Evolutionary conservation across 2,888 invertebrate species (phyloP).

Genomic region (Diarsia brunnea): DNA sequence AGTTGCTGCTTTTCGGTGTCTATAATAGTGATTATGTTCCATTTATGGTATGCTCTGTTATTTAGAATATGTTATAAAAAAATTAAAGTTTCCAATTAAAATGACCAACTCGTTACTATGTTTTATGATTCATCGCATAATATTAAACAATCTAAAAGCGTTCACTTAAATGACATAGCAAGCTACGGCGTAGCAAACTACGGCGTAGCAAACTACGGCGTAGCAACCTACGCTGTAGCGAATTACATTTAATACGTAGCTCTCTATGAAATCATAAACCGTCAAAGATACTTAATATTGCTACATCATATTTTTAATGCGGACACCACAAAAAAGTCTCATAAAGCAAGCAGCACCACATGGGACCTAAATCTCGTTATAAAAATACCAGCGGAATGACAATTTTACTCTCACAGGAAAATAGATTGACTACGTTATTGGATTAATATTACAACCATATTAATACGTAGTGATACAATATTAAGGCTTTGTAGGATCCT

Average conservation of each 20-base stretch:
- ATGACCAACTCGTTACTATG: neutral
- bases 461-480: constrained; percentile 51
- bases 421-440: constrained; percentile 51
- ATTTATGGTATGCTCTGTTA: neutral
- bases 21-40: neutral
- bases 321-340: neutral
- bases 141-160: too few relatives aligned
- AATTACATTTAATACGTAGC: neutral
- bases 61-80: neutral
- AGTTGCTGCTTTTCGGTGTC: neutral
- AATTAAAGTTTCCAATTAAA: neutral
- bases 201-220: neutral
- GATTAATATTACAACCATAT: constrained; percentile 54
- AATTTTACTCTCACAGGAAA: constrained; percentile 27
- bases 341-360: neutral
- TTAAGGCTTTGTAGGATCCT: constrained; percentile 48
- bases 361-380: neutral
- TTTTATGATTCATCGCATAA: neutral
- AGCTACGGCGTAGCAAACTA: constrained; percentile 3
- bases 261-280: neutral
- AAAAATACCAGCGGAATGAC: constrained; percentile 30
- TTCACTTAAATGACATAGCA: neutral
- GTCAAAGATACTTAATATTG: neutral
- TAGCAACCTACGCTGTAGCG: constrained; percentile 8
- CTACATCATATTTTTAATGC: neutral